Evolutionary conservation across 2,797 vertebrate genomes (phyloP), one percentile per base, ranked within the genome.

Genomic region (Gallirallus australis): DNA sequence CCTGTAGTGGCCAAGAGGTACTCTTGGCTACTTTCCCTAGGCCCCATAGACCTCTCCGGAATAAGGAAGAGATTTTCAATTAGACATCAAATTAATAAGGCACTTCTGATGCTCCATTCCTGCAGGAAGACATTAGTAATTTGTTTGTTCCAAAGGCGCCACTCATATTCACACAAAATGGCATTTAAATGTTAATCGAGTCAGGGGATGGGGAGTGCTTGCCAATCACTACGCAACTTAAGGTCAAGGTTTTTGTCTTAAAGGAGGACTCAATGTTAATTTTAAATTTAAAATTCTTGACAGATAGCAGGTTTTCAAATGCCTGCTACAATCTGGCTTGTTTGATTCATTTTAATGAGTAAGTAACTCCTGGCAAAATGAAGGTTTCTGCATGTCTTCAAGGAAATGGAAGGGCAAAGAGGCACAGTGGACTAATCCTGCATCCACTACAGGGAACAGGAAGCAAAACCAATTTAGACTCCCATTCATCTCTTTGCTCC

Each of bases 101-200:
- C 64, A 94, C 90, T 94, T 94, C 56, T 87, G 85, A 96, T 68
- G 42, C 85, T 90, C 92, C 79, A 65, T 95, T 96, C 78, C 93
- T 97, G 82, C 93, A 96, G 95, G 83, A 91, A 97, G 95, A 93
- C 72, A 57, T 93, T 94, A 50, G 86, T 97, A 97, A 95, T 96
- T 96, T 98, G 97, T 98, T 98, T 97, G 97, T 97, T 98, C 94
- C 96, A 94, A 95, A 96, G 84, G 85, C 15, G 18, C 95, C 89
- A 94, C 95, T 96, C 96, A 96, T 97, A 96, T 97, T 96, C 95
- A 92, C 93, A 96, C 96, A 96, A 97, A 98, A 98, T 98, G 98
- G 97, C 97, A 98, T 98, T 98, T 98, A 98, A 98, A 98, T 98
- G 98, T 98, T 98, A 98, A 98, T 98, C 94, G 96, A 98, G 97